Evolutionary conservation across 2,113 vertebrate species (phyloP).

Genomic region (Labeo rohita): DNA sequence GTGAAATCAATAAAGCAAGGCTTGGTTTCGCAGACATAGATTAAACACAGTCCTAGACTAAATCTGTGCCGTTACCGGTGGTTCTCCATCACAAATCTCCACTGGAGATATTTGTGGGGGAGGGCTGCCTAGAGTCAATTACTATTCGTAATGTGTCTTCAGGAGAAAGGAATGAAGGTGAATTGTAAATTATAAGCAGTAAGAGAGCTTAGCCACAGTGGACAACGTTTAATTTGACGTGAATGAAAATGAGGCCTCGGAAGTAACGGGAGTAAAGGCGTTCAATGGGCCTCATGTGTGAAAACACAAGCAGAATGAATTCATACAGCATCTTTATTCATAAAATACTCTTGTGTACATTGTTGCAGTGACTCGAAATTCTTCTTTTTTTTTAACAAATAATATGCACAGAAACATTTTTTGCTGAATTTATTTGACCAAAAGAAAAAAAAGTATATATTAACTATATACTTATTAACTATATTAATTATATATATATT

Average conservation of each 20-base stretch:
- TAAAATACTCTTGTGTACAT: not conserved
- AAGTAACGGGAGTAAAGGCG: too few species aligned
- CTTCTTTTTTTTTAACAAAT: not conserved
- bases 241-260: not conserved
- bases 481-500: too few species aligned
- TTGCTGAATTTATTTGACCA: too few species aligned
- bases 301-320: not conserved
- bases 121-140: slow-evolving; percentile 3
- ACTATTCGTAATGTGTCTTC: slow-evolving; percentile 14
- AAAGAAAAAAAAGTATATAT: too few species aligned
- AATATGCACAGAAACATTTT: not conserved
- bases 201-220: not conserved
- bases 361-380: not conserved
- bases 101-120: not conserved
- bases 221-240: not conserved
- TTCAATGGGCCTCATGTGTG: not conserved
- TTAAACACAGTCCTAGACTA: slow-evolving; percentile 15
- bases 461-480: too few species aligned
- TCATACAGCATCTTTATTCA: not conserved
- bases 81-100: slow-evolving; percentile 12
- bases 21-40: slow-evolving; percentile 12
- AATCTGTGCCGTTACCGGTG: not conserved
- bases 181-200: slow-evolving; percentile 9
- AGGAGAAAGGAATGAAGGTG: slow-evolving; percentile 20
- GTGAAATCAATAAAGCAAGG: slow-evolving; percentile 25